Percentiles rank a stretch among this genome's conserved stretches.
These are phyloP conservation scores for Diplazon laetatorius DNA, from an alignment of 2,888 invertebrate genomes.

Conservation along the genomic window DNA sequence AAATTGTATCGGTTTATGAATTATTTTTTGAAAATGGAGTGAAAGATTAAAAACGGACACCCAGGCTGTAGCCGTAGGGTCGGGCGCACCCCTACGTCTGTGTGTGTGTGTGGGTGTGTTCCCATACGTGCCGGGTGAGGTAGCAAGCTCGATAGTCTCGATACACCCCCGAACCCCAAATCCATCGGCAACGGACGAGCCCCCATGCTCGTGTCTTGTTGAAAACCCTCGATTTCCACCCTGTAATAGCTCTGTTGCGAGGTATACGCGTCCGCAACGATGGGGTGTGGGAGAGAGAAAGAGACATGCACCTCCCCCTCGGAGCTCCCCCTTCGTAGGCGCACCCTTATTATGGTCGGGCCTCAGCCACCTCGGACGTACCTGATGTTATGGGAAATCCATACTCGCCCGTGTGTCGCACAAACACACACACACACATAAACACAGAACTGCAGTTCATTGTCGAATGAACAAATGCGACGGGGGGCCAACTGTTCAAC, in stretches of 20 bases:
- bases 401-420: constrained; percentile 73
- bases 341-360: constrained; percentile 77
- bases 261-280: constrained; percentile 10
- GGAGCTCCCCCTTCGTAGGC: constrained; percentile 64
- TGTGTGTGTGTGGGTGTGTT: constrained; percentile 27
- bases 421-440: not conserved
- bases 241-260: constrained; percentile 9
- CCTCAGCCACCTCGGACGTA: constrained; percentile 75
- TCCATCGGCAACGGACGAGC: not conserved
- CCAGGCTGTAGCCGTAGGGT: not conserved
- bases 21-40: too few species aligned
- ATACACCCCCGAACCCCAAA: constrained; percentile 12
- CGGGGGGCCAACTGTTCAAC: too few species aligned
- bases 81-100: constrained; percentile 27
- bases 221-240: constrained; percentile 36
- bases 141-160: not conserved
- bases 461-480: not conserved
- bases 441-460: not conserved
- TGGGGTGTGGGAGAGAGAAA: constrained; percentile 31
- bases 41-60: not conserved
- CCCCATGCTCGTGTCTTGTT: constrained; percentile 51
- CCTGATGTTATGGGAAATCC: constrained; percentile 81
- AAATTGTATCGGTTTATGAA: too few species aligned
- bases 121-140: not conserved
- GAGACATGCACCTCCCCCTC: not conserved